A percentile compares a stretch with the other conserved stretches of the same genome.
Conservation (phyloP, 2,888 invertebrate species). For the Zygogramma bicolorata region DNA sequence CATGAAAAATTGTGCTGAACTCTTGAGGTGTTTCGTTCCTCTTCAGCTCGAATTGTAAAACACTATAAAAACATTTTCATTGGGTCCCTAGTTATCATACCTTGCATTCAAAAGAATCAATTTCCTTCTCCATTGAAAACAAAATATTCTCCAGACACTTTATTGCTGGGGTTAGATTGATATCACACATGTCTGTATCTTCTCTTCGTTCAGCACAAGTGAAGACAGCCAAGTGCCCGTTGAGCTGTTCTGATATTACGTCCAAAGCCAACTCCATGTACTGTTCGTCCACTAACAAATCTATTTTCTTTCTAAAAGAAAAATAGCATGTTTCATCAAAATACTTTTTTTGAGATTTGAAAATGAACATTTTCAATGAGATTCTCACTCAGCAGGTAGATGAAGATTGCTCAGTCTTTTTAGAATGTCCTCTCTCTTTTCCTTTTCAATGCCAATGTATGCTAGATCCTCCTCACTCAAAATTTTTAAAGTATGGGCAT, state of each 20-base stretch:
- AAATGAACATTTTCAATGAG: background rate
- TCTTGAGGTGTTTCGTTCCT: too few species aligned
- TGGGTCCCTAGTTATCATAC: background rate
- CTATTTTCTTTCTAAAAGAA: conserved; percentile 42
- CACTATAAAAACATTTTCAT: background rate
- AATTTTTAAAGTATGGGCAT: conserved; percentile 52
- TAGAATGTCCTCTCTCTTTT: conserved; percentile 41
- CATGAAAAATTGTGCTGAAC: background rate
- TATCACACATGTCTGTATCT: conserved; percentile 45
- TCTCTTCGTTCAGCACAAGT: conserved; percentile 42
- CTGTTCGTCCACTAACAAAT: conserved; percentile 33
- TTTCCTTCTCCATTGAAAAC: conserved; percentile 35
- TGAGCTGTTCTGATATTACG: conserved; percentile 46
- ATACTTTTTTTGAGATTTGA: background rate
- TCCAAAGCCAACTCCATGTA: conserved; percentile 40
- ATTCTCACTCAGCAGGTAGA: conserved; percentile 57
- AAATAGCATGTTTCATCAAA: background rate
- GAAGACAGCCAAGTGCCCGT: conserved; percentile 47
- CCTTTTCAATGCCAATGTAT: conserved; percentile 51
- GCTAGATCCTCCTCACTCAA: conserved; percentile 54
- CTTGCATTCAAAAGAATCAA: conserved; percentile 39
- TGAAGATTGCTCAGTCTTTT: conserved; percentile 48
- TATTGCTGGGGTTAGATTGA: conserved; percentile 40
- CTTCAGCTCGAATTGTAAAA: too few species aligned
- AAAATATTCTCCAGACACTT: conserved; percentile 36